Conservation (phyloP, 2,113 vertebrate genomes). For the Phoenicopterus ruber region DNA sequence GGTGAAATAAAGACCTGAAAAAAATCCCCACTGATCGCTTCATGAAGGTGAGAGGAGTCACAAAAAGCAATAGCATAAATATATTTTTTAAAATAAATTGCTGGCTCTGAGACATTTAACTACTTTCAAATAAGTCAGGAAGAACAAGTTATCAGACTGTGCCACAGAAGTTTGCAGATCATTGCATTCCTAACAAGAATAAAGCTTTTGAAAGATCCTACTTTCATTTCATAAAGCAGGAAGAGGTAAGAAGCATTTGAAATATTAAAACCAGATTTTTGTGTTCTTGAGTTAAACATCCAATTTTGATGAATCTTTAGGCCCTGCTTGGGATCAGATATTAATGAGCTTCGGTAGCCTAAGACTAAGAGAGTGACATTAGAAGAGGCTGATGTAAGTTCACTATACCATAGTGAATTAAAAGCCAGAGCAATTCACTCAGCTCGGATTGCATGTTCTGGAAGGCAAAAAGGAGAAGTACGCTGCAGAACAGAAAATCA, state of each 20-base stretch:
- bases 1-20: background rate
- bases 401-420: background rate
- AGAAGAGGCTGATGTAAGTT: background rate
- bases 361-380: background rate
- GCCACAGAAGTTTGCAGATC: background rate
- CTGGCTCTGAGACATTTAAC: background rate
- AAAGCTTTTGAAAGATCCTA: background rate
- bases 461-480: background rate
- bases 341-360: background rate
- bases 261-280: background rate
- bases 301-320: background rate
- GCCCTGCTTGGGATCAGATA: background rate
- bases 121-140: background rate
- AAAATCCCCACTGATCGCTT: accelerated
- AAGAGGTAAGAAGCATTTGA: background rate
- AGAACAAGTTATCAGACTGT: background rate
- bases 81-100: background rate
- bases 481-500: background rate
- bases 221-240: background rate
- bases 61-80: background rate
- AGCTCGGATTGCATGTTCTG: background rate
- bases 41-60: background rate
- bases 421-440: background rate
- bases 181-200: background rate
- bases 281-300: background rate